Evolutionary conservation across 2,113 vertebrate species (phyloP), one percentile per base, ranked within the genome.

Genomic region (Mesitornis unicolor): DNA sequence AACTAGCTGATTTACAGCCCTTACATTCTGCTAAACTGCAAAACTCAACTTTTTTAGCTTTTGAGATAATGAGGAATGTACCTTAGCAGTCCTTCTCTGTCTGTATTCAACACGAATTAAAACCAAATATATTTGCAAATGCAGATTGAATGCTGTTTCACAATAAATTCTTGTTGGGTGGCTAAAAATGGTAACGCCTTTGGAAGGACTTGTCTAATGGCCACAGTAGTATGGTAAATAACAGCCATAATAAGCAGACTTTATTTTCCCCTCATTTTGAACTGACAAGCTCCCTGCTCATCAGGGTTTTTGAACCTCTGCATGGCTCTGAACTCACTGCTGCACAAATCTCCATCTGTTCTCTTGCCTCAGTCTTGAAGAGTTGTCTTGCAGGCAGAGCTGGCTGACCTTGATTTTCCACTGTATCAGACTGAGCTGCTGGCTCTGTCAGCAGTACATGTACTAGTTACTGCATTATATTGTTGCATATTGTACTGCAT

Each of bases 381-480:
- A 25, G 85, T 48, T 63, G 87, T 90, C 92, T 61, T 83, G 63
- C 88, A 73, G 75, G 90, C 31, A 88, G 25, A 93, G 83, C 94
- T 90, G 90, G 88, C 64, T 83, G 54, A 33, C 59, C 92, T 85
- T 93, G 94, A 73, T 92, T 19, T 73, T 79, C 75, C 45, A 80
- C 67, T 76, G 40, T 80, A 88, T 68, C 87, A 85, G 36, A 68
- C n/a, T n/a, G 74, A 83, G 56, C 45, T 93, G 63, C 54, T 40
- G 82, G 45, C 73, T 74, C 56, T 84, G 81, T 96, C 91, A 95
- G 80, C 64, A 87, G 56, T 65, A 53, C 31, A 18, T 84, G n/a
- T 84, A 21, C 53, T 60, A 36, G 48, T 89, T 96, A 83, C 13
- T 96, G 16, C n/a, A 67, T 93, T 87, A n/a, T n/a, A n/a, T n/a